phyloP scores from a whole-genome alignment of 2,797 vertebrate genomes.

The Jordanella pulchra region DNA sequence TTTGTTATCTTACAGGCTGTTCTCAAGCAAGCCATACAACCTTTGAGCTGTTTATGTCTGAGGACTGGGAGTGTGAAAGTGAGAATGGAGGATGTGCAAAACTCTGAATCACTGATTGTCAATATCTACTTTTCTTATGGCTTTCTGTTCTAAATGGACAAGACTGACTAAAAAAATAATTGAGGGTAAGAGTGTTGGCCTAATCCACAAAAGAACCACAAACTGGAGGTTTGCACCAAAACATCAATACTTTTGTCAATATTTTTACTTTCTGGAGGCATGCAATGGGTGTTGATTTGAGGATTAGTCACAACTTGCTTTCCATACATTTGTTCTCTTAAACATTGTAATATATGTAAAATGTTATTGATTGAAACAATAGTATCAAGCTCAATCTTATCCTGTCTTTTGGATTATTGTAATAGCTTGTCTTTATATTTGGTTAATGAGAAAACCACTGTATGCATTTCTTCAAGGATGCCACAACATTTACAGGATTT shows the following conservation, averaged over 20 bases:
- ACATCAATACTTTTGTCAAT: slow-evolving; percentile 39
- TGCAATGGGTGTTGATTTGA: slow-evolving; percentile 11
- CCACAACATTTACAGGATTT: neutral
- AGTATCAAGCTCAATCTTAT: neutral
- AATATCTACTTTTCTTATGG: slow-evolving; percentile 40
- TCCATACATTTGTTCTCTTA: neutral
- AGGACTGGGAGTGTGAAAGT: slow-evolving; percentile 17
- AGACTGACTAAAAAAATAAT: slow-evolving; percentile 40
- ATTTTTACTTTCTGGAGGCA: slow-evolving; percentile 5
- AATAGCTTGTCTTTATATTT: neutral
- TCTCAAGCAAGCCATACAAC: neutral
- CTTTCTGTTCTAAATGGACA: slow-evolving; percentile 20
- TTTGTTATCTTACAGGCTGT: slow-evolving; percentile 13
- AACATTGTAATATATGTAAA: neutral
- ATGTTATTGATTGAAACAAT: neutral
- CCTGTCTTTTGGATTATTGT: neutral
- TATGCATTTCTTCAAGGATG: neutral
- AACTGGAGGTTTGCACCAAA: slow-evolving; percentile 23
- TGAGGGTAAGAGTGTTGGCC: slow-evolving; percentile 10
- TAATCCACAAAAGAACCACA: slow-evolving; percentile 5
- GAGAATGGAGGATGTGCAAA: slow-evolving; percentile 27
- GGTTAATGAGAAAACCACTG: neutral
- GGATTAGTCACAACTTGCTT: slow-evolving; percentile 6
- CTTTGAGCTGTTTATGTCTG: slow-evolving; percentile 11
- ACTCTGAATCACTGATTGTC: slow-evolving; percentile 40